Base-by-base conservation (phyloP, 2,888 invertebrate species). In the Saturnia pavonia region DNA sequence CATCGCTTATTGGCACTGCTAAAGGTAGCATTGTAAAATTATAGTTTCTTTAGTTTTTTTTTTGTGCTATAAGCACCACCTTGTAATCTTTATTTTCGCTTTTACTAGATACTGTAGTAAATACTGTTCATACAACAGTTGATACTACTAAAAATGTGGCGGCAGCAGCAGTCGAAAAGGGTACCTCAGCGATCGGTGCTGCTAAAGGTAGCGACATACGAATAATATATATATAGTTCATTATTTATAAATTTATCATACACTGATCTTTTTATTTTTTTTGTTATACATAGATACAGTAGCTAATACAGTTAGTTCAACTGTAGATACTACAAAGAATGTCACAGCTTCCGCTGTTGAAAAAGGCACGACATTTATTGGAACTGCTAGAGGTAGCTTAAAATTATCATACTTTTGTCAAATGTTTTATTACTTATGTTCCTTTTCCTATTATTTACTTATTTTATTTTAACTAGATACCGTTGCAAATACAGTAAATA, bases 261-360 rank as follows among this genome's bases (percentile, higher is more conserved):
- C 57, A 16, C 40, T 40, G 19, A 63, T 27, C 9, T 60, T 63
- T 63, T 19, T 40, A 34, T 71, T 75, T 71, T 70, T n/a, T n/a
- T n/a, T n/a, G n/a, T 67, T 45, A 25, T 67, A 75, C 72, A 48
- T 81, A 82, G 82, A 79, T 74, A 78, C 85, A 16, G 75, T 84
- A 68, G 73, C 84, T 66, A 87, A 80, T 71, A 85, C 88, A 51
- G 77, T 86, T 40, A 73, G 80, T 70, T 79, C 80, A 68, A 87
- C 89, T 25, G 83, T 89, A 81, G 89, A 90, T 69, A 82, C 81
- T 6, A 88, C 89, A 22, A 91, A 88, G 77, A 87, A 82, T 75
- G 82, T 84, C 22, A 82, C 87, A 7, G 78, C 86, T 8, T 80
- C 85, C 11, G 87, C 85, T 40, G 75, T 82, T 57, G 85, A 83